Percentiles rank a stretch among this genome's conserved stretches.
Evolutionary conservation across 2,113 vertebrate genomes (phyloP).

Genomic region (Picathartes gymnocephalus): DNA sequence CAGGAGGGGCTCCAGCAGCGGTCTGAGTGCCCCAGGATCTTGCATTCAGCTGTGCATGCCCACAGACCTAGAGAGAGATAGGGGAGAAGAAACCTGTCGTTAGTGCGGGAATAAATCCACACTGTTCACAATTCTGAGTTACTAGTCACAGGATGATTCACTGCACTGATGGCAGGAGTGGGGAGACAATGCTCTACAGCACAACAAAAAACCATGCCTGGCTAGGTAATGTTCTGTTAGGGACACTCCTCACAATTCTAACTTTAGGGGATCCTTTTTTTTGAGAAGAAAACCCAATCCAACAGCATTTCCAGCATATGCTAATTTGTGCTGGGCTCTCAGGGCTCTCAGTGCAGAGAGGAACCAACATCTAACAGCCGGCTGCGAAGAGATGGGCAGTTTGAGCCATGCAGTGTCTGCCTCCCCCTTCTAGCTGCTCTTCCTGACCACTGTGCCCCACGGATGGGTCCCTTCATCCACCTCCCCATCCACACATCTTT

Average conservation of each 20-base stretch:
- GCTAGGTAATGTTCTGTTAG: not conserved
- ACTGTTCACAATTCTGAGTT: not conserved
- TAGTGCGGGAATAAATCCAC: not conserved
- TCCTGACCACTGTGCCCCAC: not conserved
- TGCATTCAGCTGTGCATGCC: slow-evolving; percentile 95
- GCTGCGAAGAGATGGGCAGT: not conserved
- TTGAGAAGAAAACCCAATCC: not conserved
- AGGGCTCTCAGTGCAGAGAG: not conserved
- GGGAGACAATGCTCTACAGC: not conserved
- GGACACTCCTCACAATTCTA: not conserved
- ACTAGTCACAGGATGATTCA: not conserved
- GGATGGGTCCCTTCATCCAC: not conserved
- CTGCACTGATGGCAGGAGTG: fast-evolving
- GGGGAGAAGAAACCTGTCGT: not conserved
- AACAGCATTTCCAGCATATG: not conserved
- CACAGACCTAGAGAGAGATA: slow-evolving; percentile 80
- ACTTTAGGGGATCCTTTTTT: not conserved
- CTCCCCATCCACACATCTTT: fast-evolving
- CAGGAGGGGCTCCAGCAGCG: slow-evolving; percentile 97
- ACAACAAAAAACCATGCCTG: not conserved
- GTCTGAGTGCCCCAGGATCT: slow-evolving; percentile 93
- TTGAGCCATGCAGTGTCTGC: not conserved
- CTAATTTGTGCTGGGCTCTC: not conserved
- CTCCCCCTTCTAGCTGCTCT: not conserved
- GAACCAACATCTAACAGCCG: not conserved